Conservation (phyloP, 2,888 invertebrate species). For the Mylabris sibirica region DNA sequence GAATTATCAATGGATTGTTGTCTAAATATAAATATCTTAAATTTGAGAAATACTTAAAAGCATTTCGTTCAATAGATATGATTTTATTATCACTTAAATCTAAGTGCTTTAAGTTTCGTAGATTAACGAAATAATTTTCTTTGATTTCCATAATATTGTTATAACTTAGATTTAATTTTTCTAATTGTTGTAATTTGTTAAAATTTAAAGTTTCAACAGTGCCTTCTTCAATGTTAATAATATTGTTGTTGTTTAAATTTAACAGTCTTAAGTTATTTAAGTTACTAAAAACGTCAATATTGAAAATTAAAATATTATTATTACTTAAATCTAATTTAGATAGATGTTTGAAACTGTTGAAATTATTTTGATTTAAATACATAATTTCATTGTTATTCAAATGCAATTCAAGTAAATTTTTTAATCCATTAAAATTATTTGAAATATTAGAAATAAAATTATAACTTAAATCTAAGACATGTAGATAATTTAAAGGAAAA, state of each 20-base stretch:
- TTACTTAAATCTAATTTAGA: not conserved
- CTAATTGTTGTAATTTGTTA: not conserved
- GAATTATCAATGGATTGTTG: not conserved
- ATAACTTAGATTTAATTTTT: not conserved
- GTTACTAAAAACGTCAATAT: not conserved
- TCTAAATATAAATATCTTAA: slow-evolving; percentile 1
- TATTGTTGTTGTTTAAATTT: slow-evolving; percentile 15
- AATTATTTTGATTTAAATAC: not conserved
- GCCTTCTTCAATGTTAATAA: not conserved
- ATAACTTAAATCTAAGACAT: not conserved
- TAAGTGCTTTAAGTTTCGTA: too few species aligned
- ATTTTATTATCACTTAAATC: not conserved
- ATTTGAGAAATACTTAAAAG: not conserved
- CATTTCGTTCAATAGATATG: not conserved
- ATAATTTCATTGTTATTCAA: not conserved
- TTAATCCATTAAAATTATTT: too few species aligned
- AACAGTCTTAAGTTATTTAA: slow-evolving; percentile 3
- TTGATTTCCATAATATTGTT: too few species aligned
- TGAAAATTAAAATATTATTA: not conserved
- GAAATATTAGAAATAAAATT: not conserved
- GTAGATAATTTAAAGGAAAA: not conserved
- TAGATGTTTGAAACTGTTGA: not conserved
- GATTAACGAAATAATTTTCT: too few species aligned
- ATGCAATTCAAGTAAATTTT: not conserved
- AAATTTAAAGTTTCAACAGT: not conserved